Conservation (phyloP, 2,797 vertebrate species). For the Philypnodon macrostomus region DNA sequence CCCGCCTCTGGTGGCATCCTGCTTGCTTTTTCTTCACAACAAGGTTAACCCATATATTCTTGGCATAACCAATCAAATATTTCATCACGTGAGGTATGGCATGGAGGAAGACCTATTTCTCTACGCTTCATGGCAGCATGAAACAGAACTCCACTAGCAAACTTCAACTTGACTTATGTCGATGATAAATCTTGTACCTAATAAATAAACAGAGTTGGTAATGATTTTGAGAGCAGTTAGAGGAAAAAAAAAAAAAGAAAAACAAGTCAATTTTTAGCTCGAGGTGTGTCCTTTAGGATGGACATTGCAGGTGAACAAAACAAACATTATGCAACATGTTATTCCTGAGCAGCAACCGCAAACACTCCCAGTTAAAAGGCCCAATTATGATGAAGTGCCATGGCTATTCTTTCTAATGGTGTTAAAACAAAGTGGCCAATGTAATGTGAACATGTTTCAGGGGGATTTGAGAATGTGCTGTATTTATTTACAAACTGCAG, state of each 20-base stretch:
- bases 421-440: too few species aligned
- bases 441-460: too few species aligned
- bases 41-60: not conserved
- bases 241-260: too few species aligned
- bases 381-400: not conserved
- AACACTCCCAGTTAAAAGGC: conserved; percentile 27
- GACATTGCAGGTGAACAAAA: not conserved
- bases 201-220: not conserved
- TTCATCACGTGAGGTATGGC: not conserved
- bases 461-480: too few species aligned
- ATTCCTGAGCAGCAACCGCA: not conserved
- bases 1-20: too few species aligned
- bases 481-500: too few species aligned
- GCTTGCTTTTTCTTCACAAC: not conserved
- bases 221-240: too few species aligned
- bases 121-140: not conserved
- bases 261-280: conserved; percentile 11
- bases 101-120: not conserved
- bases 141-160: not conserved
- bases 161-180: not conserved
- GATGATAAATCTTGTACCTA: not conserved
- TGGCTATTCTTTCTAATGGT: too few species aligned
- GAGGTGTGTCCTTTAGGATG: conserved; percentile 2
- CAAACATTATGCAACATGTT: conserved; percentile 28
- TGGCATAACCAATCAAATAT: not conserved